Evolutionary conservation across 1,140 invertebrate species (phyloP).

Genomic region (Colletes latitarsis): DNA sequence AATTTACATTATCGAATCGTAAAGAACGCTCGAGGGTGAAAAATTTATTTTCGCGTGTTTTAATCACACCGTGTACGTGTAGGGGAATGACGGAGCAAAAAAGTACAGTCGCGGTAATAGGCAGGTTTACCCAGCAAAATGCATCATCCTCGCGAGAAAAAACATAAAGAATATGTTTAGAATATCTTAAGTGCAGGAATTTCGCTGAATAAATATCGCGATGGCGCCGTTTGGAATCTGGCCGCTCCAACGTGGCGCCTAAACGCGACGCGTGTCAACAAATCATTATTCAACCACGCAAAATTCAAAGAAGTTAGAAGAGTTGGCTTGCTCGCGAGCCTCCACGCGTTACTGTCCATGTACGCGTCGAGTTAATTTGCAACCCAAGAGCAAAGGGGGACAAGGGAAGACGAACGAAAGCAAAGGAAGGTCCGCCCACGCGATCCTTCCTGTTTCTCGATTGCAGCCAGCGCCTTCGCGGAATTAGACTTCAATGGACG

Average conservation of each 20-base stretch:
- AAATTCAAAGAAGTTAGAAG: slow-evolving; percentile 51
- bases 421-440: slow-evolving; percentile 44
- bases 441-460: slow-evolving; percentile 41
- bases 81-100: no score
- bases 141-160: slow-evolving; percentile 10
- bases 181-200: slow-evolving; percentile 44
- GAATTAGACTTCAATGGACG: slow-evolving; percentile 51
- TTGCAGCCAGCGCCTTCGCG: slow-evolving; percentile 28
- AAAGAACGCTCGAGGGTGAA: no score
- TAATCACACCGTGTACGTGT: no score
- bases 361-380: slow-evolving; percentile 38
- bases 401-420: slow-evolving; percentile 25
- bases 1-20: no score
- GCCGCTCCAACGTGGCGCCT: slow-evolving; percentile 41
- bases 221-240: slow-evolving; percentile 55
- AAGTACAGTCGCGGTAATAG: no score
- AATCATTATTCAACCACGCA: slow-evolving; percentile 53
- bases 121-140: no score
- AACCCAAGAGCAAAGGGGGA: slow-evolving; percentile 28
- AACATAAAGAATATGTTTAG: slow-evolving; percentile 42
- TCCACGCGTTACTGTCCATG: slow-evolving; percentile 6
- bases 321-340: slow-evolving; percentile 31
- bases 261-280: slow-evolving; percentile 54
- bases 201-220: slow-evolving; percentile 53
- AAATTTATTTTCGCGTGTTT: no score